A percentile compares a stretch with the other conserved stretches of the same genome.
Conservation (phyloP, 2,113 vertebrate species). For the Euleptes europaea region DNA sequence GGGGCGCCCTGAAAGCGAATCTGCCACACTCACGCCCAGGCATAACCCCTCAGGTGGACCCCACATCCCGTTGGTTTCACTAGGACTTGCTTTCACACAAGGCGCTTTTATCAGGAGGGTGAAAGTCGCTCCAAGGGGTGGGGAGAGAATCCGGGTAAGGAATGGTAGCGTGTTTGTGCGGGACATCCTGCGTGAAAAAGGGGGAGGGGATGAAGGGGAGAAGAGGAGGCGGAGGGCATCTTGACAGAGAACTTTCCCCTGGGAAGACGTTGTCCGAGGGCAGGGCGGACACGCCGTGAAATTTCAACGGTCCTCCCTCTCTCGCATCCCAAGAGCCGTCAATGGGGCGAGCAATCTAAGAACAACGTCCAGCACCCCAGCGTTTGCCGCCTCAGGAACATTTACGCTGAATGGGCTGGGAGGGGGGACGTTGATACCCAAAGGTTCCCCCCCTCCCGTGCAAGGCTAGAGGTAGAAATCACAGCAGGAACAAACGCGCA, state of each 20-base stretch:
- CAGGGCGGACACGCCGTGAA: not conserved
- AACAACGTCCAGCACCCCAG: not conserved
- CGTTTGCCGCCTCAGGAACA: not conserved
- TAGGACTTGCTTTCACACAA: not conserved
- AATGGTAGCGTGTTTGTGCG: too few species aligned
- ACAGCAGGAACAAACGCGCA: too few species aligned
- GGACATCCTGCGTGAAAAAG: too few species aligned
- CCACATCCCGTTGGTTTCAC: not conserved
- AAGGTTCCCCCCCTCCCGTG: not conserved
- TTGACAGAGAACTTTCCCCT: constrained; percentile 33
- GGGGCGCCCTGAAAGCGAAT: not conserved
- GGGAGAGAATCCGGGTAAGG: too few species aligned
- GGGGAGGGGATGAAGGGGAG: not conserved
- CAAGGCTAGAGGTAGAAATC: not conserved
- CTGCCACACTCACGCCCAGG: not conserved
- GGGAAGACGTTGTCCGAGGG: not conserved
- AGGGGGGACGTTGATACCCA: too few species aligned
- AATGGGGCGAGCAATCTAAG: not conserved
- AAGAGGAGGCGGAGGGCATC: constrained; percentile 18
- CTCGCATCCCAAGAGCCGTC: not conserved
- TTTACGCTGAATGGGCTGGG: not conserved
- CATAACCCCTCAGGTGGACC: not conserved
- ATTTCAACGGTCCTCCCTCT: too few species aligned
- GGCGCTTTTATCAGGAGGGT: not conserved
- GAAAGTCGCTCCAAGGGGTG: too few species aligned